Evolutionary conservation across 2,888 invertebrate genomes (phyloP), one percentile per base, ranked within the genome.

Genomic region (Acanthacorydalis orientalis): DNA sequence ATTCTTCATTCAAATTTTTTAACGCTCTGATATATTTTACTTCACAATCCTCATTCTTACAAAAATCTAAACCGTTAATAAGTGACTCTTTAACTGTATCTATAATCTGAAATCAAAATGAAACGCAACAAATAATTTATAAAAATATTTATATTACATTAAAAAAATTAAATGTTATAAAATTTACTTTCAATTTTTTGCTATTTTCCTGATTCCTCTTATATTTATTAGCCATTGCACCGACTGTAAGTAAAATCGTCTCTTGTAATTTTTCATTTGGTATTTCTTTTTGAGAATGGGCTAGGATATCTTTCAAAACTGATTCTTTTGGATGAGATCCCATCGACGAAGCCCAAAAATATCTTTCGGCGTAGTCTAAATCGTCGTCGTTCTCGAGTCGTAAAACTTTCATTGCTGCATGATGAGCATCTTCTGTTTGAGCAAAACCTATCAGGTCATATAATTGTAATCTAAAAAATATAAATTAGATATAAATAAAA

Each of bases 321-420:
- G 74, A 72, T 34, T 69, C 67, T 38, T 73, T 68, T 1, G 83
- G 80, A 55, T 80, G 73, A 0, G 81, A 74, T 1, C 78, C 75
- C 43, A 82, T 68, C 0, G 86, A 80, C 9, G 83, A 60, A 0
- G 80, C 76, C 73, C 86, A 79, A 1, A 88, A 67, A 61, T 86
- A 87, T 49, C 84, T 68, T 58, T 88, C 88, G 1, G 75, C 68
- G 0, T 59, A 51, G 11, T 70, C 68, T n/a, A 56, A 51, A 37
- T 63, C 57, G 9, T 66, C 61, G n/a, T 73, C 68, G 44, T 62
- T 60, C 10, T 69, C 65, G 47, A 76, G 72, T 45, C 73, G 67
- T 7, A 86, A 67, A 32, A 74, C 66, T 51, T 77, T 75, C 67
- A 79, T 76, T 2, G 79, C 77, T 3, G 83, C 83, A 52, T 73